phyloP scores from a whole-genome alignment of 2,888 invertebrate species.

The Nephrocerus scutellatus region DNA sequence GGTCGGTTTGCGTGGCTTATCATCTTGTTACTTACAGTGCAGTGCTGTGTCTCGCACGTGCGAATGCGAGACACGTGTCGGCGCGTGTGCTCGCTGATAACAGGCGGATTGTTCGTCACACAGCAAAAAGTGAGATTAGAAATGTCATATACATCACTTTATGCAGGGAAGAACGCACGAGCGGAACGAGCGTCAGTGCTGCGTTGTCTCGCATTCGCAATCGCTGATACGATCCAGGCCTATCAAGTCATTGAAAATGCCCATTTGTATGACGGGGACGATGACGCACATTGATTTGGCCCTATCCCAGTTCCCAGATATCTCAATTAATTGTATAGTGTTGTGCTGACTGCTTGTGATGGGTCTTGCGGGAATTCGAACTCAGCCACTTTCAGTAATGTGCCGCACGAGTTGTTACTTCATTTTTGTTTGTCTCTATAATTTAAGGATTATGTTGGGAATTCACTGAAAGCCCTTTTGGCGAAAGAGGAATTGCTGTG shows the following conservation, averaged over 20 bases:
- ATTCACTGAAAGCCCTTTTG: too few species aligned
- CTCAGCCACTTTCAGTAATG: too few species aligned
- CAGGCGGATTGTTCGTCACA: conserved; percentile 7
- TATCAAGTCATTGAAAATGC: conserved; percentile 12
- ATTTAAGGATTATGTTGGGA: too few species aligned
- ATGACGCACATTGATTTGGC: conserved; percentile 4
- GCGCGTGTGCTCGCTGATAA: conserved; percentile 28
- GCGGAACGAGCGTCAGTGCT: neutral
- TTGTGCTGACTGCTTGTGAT: too few species aligned
- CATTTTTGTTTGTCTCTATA: too few species aligned
- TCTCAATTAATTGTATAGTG: too few species aligned
- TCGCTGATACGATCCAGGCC: conserved; percentile 7
- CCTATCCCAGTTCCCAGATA: too few species aligned
- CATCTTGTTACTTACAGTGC: too few species aligned
- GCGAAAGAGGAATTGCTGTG: too few species aligned
- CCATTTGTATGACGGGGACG: conserved; percentile 4
- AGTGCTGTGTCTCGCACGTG: conserved; percentile 30
- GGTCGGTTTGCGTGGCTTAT: too few species aligned
- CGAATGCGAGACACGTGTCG: conserved; percentile 34
- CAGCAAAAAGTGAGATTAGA: conserved; percentile 14
- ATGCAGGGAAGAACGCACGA: conserved; percentile 10
- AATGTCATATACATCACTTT: conserved; percentile 21
- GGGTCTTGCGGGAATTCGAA: too few species aligned
- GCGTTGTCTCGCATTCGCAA: conserved; percentile 10
- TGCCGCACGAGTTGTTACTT: too few species aligned